phyloP scores from a whole-genome alignment of 2,888 invertebrate genomes.

The Resseliella maxima region DNA sequence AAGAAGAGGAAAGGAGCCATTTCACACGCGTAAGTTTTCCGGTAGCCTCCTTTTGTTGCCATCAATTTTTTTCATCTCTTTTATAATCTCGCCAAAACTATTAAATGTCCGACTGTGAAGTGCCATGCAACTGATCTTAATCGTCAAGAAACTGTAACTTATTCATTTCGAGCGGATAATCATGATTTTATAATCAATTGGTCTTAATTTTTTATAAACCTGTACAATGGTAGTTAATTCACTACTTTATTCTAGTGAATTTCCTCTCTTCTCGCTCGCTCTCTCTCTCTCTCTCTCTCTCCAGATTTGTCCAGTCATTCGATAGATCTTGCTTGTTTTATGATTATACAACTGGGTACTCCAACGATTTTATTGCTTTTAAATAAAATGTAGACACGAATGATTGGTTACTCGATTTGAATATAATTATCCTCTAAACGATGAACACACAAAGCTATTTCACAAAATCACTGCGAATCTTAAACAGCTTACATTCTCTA shows the following conservation, averaged over 20 bases:
- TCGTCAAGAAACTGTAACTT: background rate
- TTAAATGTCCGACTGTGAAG: background rate
- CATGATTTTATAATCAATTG: slow-evolving; percentile 51
- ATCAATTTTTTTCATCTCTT: background rate
- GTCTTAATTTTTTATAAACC: slow-evolving; percentile 45
- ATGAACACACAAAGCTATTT: slow-evolving; percentile 30
- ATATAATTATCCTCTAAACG: slow-evolving; percentile 37
- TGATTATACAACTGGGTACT: background rate
- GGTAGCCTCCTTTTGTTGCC: background rate
- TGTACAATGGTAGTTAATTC: background rate
- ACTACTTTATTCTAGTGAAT: background rate
- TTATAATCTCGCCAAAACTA: background rate
- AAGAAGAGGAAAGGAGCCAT: background rate
- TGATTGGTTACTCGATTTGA: slow-evolving; percentile 48
- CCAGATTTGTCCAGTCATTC: background rate
- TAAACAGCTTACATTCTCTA: slow-evolving; percentile 12
- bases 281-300: background rate
- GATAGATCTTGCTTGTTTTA: background rate
- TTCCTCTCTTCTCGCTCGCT: background rate
- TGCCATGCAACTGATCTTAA: background rate
- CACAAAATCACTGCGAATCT: slow-evolving; percentile 25
- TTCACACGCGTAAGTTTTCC: background rate
- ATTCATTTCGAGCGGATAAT: background rate
- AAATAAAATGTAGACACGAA: slow-evolving; percentile 39
- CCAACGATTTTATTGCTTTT: background rate